Base-by-base conservation (phyloP, 2,888 invertebrate genomes). In the Lycophotia porphyrea region DNA sequence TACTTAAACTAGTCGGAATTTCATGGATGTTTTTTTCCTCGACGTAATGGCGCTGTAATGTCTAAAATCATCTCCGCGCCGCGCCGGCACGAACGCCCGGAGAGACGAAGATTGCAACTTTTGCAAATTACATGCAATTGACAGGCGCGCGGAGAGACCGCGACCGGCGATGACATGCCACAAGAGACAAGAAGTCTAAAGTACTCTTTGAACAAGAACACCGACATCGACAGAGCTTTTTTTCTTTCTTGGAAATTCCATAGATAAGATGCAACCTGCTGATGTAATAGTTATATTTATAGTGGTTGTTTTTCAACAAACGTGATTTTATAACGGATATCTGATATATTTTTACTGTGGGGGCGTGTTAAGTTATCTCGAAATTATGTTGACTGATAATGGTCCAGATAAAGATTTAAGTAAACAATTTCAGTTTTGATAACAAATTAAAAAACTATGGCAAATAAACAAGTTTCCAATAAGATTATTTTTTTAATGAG, bases 81-180 rank as follows among this genome's bases (percentile, higher is more conserved):
- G 74, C 64, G 72, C 31, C 60, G 49, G 61, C 73, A 76, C 76
- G 73, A 77, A 75, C 27, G 76, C 72, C 81, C 52, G 49, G 67
- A 64, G 60, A 76, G 68, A 74, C 70, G 68, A 44, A 74, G 65
- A 75, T 78, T 69, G 79, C 68, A 81, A 85, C 84, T 87, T 82
- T 78, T 69, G 79, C 68, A 81, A 85, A 85, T 87, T 82, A 87
- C 60, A 74, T 76, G 58, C 76, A 74, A 87, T 80, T 87, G 74
- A 64, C 44, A 39, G 63, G 76, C 74, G 49, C 49, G 60, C 24
- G 31, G 31, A 64, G 49, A 39, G 24, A 36, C 44, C 21, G 47
- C 34, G 34, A 71, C 64, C 21, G 44, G 8, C 60, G 70, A 74
- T 74, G 44, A 70, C 39, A 64, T 42, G 60, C 55, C 18, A 36